phyloP scores from a whole-genome alignment of 2,888 invertebrate species.

The Pyrocoelia pectoralis region DNA sequence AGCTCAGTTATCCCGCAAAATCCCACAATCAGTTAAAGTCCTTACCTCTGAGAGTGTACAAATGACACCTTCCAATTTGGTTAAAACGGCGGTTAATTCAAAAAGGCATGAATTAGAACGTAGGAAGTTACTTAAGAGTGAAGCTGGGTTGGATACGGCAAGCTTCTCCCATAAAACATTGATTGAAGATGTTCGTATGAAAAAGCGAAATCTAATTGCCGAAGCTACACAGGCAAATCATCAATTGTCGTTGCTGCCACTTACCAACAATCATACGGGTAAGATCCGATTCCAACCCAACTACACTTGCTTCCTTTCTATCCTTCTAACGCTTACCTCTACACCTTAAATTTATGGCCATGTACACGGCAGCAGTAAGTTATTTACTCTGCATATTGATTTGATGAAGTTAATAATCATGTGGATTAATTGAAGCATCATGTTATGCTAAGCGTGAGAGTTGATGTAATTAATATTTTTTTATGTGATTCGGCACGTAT shows the following conservation, averaged over 20 bases:
- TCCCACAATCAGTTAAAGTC: constrained; percentile 54
- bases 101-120: constrained; percentile 67
- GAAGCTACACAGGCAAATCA: constrained; percentile 61
- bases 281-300: constrained; percentile 58
- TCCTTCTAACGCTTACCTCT: constrained; percentile 29
- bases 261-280: constrained; percentile 68
- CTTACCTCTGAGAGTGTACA: constrained; percentile 44
- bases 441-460: too few relatives aligned
- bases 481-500: too few relatives aligned
- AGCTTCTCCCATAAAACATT: constrained; percentile 48
- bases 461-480: too few relatives aligned
- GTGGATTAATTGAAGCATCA: neutral
- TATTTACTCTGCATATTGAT: constrained; percentile 20
- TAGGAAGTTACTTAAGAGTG: constrained; percentile 62
- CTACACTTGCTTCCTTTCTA: constrained; percentile 38
- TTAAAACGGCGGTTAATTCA: constrained; percentile 71
- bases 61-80: constrained; percentile 68
- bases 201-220: constrained; percentile 60
- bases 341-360: constrained; percentile 30
- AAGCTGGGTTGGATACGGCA: constrained; percentile 54
- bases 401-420: neutral
- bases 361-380: constrained; percentile 26
- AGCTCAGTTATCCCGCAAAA: constrained; percentile 47
- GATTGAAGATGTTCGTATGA: constrained; percentile 54
- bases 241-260: constrained; percentile 57